Percentiles rank a stretch among this genome's conserved stretches.
phyloP scores from a whole-genome alignment of 1,140 invertebrate genomes.

The Lethocerus indicus region DNA sequence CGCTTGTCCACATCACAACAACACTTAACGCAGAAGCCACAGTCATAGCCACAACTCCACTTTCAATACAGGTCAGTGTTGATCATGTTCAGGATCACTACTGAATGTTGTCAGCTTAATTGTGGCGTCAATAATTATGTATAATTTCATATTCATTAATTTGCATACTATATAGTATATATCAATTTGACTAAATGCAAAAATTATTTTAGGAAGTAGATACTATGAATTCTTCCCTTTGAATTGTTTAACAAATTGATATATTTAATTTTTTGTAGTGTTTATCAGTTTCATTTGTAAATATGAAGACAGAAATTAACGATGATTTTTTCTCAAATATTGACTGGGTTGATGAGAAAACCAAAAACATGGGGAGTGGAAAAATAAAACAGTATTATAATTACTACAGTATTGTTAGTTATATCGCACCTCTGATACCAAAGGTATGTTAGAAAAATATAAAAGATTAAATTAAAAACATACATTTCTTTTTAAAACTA shows the following conservation, averaged over 20 bases:
- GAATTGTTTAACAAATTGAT: too few relatives aligned
- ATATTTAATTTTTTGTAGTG: constrained; percentile 36
- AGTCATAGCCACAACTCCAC: constrained; percentile 51
- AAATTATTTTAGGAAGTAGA: too few relatives aligned
- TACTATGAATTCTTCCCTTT: too few relatives aligned
- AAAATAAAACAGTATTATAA: constrained; percentile 1
- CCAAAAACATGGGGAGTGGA: background rate
- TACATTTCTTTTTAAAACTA: background rate
- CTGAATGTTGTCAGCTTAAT: too few relatives aligned
- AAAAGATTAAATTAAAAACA: background rate
- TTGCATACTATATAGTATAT: too few relatives aligned
- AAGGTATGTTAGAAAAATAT: background rate
- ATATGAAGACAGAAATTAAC: constrained; percentile 43
- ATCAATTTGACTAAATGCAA: too few relatives aligned
- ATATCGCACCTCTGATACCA: constrained; percentile 7
- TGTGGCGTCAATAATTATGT: too few relatives aligned
- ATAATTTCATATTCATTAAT: too few relatives aligned
- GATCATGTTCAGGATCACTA: too few relatives aligned
- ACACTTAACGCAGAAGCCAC: constrained; percentile 55
- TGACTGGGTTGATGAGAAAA: constrained; percentile 3
- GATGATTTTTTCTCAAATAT: constrained; percentile 38
- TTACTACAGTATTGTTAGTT: background rate
- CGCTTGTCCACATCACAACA: constrained; percentile 47
- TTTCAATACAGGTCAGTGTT: constrained; percentile 49
- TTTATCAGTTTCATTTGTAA: constrained; percentile 48